Percentiles rank a stretch among this genome's conserved stretches.
Evolutionary conservation across 35 echinoderm and acorn worm genomes (phyloP).

Genomic region (Ptychodera flava): DNA sequence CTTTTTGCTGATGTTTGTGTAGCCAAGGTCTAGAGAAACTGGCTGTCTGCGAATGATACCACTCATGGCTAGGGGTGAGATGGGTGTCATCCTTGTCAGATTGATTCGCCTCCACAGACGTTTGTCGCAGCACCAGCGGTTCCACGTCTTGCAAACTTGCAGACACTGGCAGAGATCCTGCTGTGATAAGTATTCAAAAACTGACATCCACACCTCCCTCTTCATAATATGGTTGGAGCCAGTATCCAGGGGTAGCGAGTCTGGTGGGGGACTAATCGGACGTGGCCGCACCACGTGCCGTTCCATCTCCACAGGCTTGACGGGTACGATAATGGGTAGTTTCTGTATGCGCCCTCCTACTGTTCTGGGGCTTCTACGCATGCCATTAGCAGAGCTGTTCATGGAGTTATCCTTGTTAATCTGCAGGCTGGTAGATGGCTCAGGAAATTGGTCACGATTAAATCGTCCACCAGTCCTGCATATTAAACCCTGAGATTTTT

Average conservation of each 20-base stretch:
- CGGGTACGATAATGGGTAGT: background rate
- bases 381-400: background rate
- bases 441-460: background rate
- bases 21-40: slow-evolving; percentile 47
- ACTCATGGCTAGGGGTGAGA: slow-evolving; percentile 41
- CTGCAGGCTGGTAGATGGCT: background rate
- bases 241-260: slow-evolving; percentile 31
- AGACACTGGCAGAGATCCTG: slow-evolving; percentile 58
- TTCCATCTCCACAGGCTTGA: slow-evolving; percentile 27
- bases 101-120: slow-evolving; percentile 62
- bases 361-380: background rate
- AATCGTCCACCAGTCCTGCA: background rate
- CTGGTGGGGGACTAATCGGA: slow-evolving; percentile 58
- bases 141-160: slow-evolving; percentile 92
- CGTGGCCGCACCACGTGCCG: slow-evolving; percentile 77
- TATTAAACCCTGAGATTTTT: background rate
- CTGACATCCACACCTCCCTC: slow-evolving; percentile 61
- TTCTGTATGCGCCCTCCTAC: background rate
- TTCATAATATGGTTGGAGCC: slow-evolving; percentile 37
- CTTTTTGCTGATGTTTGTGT: slow-evolving; percentile 63
- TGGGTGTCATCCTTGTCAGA: slow-evolving; percentile 26
- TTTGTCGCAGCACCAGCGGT: slow-evolving; percentile 81
- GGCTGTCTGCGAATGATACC: slow-evolving; percentile 87
- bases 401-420: background rate
- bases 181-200: slow-evolving; percentile 51